Percentiles rank a stretch among this genome's conserved stretches.
These are phyloP conservation scores for Streptopelia turtur DNA, from an alignment of 2,797 vertebrate genomes.

Conservation along the genomic window DNA sequence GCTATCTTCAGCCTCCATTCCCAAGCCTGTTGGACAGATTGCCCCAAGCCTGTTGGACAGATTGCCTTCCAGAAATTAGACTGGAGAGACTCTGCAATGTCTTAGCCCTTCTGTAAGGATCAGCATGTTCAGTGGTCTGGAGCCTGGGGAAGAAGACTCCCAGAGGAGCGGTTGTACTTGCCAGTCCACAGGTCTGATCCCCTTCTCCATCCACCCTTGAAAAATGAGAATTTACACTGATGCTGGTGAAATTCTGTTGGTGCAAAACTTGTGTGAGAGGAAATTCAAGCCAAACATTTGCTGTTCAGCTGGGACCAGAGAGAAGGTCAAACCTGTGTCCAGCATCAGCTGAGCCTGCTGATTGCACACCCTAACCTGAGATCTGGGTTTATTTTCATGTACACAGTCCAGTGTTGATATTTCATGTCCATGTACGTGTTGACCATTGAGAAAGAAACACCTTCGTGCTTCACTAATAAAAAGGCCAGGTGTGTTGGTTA, in stretches of 20 bases:
- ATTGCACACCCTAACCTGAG: not conserved
- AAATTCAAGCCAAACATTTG: not conserved
- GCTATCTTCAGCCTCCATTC: not conserved
- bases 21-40: rapidly evolving
- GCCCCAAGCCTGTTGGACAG: rapidly evolving
- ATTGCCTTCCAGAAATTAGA: not conserved
- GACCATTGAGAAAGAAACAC: not conserved
- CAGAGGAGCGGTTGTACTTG: not conserved
- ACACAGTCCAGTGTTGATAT: conserved; percentile 29
- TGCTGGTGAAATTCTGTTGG: not conserved
- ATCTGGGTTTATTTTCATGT: not conserved
- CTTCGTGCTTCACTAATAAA: not conserved
- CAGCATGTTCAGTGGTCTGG: not conserved
- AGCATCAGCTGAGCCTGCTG: not conserved
- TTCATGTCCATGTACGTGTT: not conserved
- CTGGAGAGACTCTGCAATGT: not conserved
- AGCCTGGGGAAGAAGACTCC: not conserved
- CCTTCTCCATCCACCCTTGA: not conserved
- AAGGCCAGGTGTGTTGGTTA: not conserved
- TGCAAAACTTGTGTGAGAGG: not conserved
- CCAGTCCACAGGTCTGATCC: not conserved
- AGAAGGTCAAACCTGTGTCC: not conserved
- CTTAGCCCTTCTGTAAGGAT: not conserved
- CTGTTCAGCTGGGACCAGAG: not conserved
- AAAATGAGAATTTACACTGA: not conserved